Evolutionary conservation across 2,113 vertebrate species (phyloP), one percentile per base, ranked within the genome.

Genomic region (Puntigrus tetrazona): DNA sequence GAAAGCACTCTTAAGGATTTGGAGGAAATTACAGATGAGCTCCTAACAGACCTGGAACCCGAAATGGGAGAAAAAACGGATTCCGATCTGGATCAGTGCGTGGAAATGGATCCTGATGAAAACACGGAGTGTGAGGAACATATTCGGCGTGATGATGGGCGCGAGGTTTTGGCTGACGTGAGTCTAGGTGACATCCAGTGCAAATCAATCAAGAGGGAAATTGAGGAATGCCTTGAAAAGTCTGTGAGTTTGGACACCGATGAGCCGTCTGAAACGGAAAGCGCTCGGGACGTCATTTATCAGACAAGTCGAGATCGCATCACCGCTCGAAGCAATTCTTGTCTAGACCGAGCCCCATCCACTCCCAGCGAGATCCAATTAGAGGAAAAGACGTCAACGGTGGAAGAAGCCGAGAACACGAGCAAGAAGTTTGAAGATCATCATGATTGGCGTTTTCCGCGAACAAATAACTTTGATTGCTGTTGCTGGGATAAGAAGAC

Each of bases 261-360:
- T 36, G 84, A 88, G 20, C 57, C 84, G 0, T 86, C 87, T 77
- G 87, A 88, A 81, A 88, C 87, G 0, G 87, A 88, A 67, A 86
- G 87, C 2, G 87, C 87, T 45, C 84, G 72, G 41, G 87, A 86
- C 38, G 47, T 70, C 7, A 36, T 86, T 77, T 38, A 86, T 34
- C 63, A 72, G 41, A 86, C 47, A 81, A 73, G 7, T 69, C 57
- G 38, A 18, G 36, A 29, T 55, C 67, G 22, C 65, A 50, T 82
- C 78, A 55, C 47, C 4, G 13, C 78, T 29, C 78, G 38, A 70
- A 31, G 27, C 50, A 61, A 59, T 9, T 61, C 36, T 65, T 45
- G n/a, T 45, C 16, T 13, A 41, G 6, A 18, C 52, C 55, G 27
- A 41, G 22, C 7, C 3, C 41, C 18, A 34, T 79, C 78, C 59